These are phyloP conservation scores for Nudaria mundana DNA, from an alignment of 2,888 invertebrate species.

Conservation along the genomic window DNA sequence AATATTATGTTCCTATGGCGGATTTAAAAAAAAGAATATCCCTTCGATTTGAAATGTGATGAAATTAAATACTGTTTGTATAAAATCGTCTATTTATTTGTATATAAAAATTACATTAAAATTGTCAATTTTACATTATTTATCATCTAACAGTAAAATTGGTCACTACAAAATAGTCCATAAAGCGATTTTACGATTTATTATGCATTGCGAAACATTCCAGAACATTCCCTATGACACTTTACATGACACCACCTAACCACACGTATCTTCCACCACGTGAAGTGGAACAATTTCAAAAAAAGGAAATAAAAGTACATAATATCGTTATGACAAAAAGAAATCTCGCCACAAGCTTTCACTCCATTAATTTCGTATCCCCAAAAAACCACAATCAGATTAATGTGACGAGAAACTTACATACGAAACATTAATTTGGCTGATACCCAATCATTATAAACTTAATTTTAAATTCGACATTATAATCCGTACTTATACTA, in stretches of 20 bases:
- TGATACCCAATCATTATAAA: constrained; percentile 32
- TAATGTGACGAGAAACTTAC: constrained; percentile 3
- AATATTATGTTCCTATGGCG: constrained; percentile 49
- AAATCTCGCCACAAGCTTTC: constrained; percentile 10
- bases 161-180: constrained; percentile 80
- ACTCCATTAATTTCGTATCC: constrained; percentile 10
- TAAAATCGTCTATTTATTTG: constrained; percentile 80
- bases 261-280: constrained; percentile 30
- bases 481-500: constrained; percentile 28
- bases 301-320: constrained; percentile 25
- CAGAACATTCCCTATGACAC: constrained; percentile 42
- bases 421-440: constrained; percentile 27
- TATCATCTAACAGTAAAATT: constrained; percentile 75
- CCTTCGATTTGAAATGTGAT: constrained; percentile 40
- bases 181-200: constrained; percentile 74
- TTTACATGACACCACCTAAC: constrained; percentile 37
- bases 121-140: constrained; percentile 78
- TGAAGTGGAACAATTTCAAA: constrained; percentile 33
- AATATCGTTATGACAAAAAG: constrained; percentile 35
- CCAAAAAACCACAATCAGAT: constrained; percentile 12
- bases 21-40: constrained; percentile 35
- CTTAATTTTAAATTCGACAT: constrained; percentile 35
- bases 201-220: constrained; percentile 66
- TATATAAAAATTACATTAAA: constrained; percentile 82
- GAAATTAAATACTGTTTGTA: constrained; percentile 66